Evolutionary conservation across 2,113 vertebrate species (phyloP), one percentile per base, ranked within the genome.

Genomic region (Phyllostomus hastatus): DNA sequence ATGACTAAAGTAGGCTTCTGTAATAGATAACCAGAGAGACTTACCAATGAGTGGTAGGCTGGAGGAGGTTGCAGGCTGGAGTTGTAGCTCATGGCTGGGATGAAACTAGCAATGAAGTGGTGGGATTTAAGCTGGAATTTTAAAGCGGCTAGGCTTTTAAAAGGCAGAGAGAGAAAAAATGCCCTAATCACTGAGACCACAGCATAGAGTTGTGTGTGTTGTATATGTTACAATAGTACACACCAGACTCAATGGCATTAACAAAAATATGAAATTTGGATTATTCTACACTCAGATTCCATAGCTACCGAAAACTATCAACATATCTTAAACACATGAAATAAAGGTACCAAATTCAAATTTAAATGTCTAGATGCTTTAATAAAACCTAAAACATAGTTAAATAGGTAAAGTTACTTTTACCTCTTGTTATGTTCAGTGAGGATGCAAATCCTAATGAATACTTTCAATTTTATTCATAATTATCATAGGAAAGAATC

Each of bases 281-380:
- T 85, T 92, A 84, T 64, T 87, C 84, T 20, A 26, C 43, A 24
- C 31, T 92, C 35, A 90, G 50, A 59, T 92, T 66, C 78, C 33
- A 94, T 50, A 81, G 31, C 22, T 88, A 70, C 2, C 46, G 57
- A 85, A 26, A 66, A 70, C 66, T 43, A n/a, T 61, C 64, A 50
- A 50, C 82, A 38, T 82, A 33, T 54, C 64, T 93, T 67, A 95
- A 88, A 88, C 8, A 81, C 46, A 50, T 35, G 95, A 93, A 82
- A 64, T 81, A 50, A 93, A 90, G 59, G 11, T 38, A 41, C 9
- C 86, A 59, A 41, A 88, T 93, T 95, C 12, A 52, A 95, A 64
- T 87, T 61, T 67, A 81, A 93, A 41, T 59, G 57, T 61, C 48
- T 70, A 41, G 14, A 52, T 69, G 31, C 3, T 43, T 88, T 81